Percentiles rank a stretch among this genome's conserved stretches.
These are phyloP conservation scores for Phalacrocorax brasilianus DNA, from an alignment of 2,113 vertebrate genomes.

Conservation along the genomic window DNA sequence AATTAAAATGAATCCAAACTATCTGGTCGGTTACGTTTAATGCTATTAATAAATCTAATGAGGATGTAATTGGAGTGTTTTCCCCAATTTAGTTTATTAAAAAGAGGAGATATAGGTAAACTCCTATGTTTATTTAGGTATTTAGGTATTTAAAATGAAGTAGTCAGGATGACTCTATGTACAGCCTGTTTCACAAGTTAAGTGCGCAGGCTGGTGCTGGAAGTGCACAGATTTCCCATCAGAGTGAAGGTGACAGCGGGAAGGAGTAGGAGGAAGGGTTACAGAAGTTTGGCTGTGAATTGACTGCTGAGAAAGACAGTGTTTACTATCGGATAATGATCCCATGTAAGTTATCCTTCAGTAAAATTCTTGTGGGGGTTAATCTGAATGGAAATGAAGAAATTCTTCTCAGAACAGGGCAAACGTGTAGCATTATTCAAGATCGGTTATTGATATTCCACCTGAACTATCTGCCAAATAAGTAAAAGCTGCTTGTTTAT, in stretches of 20 bases:
- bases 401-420: not conserved
- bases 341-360: not conserved
- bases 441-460: not conserved
- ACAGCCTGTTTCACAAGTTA: not conserved
- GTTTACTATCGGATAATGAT: not conserved
- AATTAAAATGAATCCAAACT: not conserved
- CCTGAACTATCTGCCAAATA: not conserved
- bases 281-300: not conserved
- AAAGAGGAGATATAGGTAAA: not conserved
- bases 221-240: not conserved
- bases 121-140: not conserved
- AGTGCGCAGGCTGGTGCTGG: not conserved
- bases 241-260: not conserved
- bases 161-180: not conserved
- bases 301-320: not conserved
- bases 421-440: not conserved
- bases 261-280: not conserved
- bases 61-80: not conserved
- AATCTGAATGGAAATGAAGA: not conserved
- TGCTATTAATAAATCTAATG: not conserved
- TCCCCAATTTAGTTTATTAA: not conserved
- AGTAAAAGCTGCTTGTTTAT: not conserved
- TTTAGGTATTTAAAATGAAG: not conserved
- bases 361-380: not conserved
- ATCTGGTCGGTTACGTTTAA: not conserved